phyloP scores from a whole-genome alignment of 1,140 invertebrate species.

The Anagrus nilaparvatae region DNA sequence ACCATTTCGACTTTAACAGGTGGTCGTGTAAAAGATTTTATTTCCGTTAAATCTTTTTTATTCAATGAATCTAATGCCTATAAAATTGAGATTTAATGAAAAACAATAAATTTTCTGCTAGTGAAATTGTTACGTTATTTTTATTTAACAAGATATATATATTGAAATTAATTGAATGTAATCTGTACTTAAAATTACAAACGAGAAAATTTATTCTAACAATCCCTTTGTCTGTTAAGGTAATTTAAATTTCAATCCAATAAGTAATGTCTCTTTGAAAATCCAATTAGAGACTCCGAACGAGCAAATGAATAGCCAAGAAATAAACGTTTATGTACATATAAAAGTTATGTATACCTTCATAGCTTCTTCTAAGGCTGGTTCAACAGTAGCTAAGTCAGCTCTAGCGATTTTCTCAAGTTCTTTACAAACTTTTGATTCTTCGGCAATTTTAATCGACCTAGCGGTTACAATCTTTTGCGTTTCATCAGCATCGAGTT shows the following conservation, averaged over 20 bases:
- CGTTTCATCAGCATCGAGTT: slow-evolving; percentile 64
- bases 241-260: too few relatives aligned
- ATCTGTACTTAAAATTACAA: too few relatives aligned
- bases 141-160: too few relatives aligned
- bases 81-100: slow-evolving; percentile 2
- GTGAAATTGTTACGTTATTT: too few relatives aligned
- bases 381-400: slow-evolving; percentile 74
- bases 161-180: too few relatives aligned
- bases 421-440: slow-evolving; percentile 67
- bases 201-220: too few relatives aligned
- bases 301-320: slow-evolving; percentile 49
- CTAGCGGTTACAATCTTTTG: slow-evolving; percentile 53
- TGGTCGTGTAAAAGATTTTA: slow-evolving; percentile 76
- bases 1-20: slow-evolving; percentile 79
- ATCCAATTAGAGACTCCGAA: too few relatives aligned
- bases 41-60: slow-evolving; percentile 80
- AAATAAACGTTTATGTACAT: slow-evolving; percentile 65
- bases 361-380: slow-evolving; percentile 71
- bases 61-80: slow-evolving; percentile 71
- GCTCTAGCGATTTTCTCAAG: slow-evolving; percentile 67
- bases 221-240: too few relatives aligned
- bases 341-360: too few relatives aligned
- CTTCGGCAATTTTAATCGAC: slow-evolving; percentile 62
- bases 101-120: too few relatives aligned
- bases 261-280: too few relatives aligned